Percentiles rank a stretch among this genome's conserved stretches.
Conservation (phyloP, 2,888 invertebrate species). For the Osedax frankpressi region DNA sequence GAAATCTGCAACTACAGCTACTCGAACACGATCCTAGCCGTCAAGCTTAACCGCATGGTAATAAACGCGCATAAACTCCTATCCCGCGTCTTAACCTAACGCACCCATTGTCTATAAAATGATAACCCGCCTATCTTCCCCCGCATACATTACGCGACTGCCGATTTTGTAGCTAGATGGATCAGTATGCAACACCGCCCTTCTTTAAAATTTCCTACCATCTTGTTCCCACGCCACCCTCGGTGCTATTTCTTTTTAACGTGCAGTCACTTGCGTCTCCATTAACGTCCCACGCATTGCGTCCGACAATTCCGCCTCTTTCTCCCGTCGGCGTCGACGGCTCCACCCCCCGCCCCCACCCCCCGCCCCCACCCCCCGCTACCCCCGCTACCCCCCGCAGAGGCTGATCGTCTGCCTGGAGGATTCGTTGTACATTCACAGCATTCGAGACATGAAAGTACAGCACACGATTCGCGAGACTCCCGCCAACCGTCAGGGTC, state of each 20-base stretch:
- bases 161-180: too few species aligned
- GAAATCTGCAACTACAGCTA: constrained; percentile 94
- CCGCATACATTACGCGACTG: too few species aligned
- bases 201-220: too few species aligned
- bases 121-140: neutral
- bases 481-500: constrained; percentile 80
- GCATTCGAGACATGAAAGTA: constrained; percentile 90
- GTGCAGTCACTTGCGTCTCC: too few species aligned
- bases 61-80: neutral
- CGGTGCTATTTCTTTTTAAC: too few species aligned
- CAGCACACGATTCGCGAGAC: constrained; percentile 95
- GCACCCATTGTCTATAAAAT: neutral
- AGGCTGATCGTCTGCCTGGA: constrained; percentile 90
- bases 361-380: neutral
- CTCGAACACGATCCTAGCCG: constrained; percentile 84
- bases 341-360: neutral
- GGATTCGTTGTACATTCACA: constrained; percentile 93
- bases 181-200: neutral
- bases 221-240: neutral
- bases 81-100: neutral
- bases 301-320: too few species aligned
- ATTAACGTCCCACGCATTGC: too few species aligned
- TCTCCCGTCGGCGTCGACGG: neutral
- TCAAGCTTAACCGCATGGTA: constrained; percentile 83
- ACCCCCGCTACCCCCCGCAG: constrained; percentile 45